phyloP scores from a whole-genome alignment of 2,113 vertebrate genomes.

The Recurvirostra avosetta region DNA sequence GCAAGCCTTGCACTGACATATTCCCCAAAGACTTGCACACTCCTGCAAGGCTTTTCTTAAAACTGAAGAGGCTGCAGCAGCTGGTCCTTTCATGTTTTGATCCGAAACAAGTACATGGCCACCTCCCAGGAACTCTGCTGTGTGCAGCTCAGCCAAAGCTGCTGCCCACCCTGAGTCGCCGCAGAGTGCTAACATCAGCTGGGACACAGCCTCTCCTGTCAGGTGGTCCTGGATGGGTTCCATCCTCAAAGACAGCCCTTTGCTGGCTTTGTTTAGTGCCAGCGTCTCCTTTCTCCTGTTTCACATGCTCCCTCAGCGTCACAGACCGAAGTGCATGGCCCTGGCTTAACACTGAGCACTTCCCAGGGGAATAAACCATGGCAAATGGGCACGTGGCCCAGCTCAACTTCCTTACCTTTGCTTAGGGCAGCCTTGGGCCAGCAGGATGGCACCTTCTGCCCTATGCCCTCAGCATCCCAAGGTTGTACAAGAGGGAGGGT shows the following conservation, averaged over 20 bases:
- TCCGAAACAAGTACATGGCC: neutral
- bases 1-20: neutral
- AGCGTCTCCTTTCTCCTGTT: neutral
- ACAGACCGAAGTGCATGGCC: accelerated
- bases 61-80: neutral
- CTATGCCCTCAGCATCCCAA: neutral
- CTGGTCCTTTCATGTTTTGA: neutral
- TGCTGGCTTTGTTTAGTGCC: neutral
- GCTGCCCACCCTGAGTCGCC: neutral
- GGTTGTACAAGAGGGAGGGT: neutral
- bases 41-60: neutral
- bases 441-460: neutral
- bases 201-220: accelerated
- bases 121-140: neutral
- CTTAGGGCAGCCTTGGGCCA: neutral
- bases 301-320: neutral
- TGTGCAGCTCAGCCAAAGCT: neutral
- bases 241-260: neutral
- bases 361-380: neutral
- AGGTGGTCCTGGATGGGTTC: neutral
- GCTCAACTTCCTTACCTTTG: neutral
- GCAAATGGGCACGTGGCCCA: neutral
- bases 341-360: neutral
- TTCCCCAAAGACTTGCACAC: neutral
- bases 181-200: neutral